Conservation (phyloP, 1,140 invertebrate genomes). For the Aporrectodea caliginosa region DNA sequence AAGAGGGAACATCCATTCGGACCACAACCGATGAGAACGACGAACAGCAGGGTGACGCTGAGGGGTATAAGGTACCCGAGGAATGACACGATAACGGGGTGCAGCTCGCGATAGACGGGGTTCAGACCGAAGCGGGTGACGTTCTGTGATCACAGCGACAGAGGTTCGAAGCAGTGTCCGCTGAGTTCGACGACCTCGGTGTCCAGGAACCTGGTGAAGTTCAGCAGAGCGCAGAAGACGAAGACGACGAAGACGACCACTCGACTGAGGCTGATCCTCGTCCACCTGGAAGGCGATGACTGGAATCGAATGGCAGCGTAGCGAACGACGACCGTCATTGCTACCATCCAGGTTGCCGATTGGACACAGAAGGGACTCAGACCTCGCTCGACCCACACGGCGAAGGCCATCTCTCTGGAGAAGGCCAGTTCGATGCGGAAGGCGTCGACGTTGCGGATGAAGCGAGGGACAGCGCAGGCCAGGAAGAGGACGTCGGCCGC, state of each 20-base stretch:
- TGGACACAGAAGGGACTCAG: not conserved
- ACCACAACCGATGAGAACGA: not conserved
- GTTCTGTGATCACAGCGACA: not conserved
- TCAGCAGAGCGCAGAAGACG: not conserved
- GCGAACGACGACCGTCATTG: not conserved
- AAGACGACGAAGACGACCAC: not conserved
- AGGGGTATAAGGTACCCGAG: not conserved
- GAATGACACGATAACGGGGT: not conserved
- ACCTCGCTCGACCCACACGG: not conserved
- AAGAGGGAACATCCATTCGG: not conserved
- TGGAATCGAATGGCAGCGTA: not conserved
- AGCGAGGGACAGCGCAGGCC: not conserved
- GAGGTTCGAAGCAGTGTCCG: not conserved
- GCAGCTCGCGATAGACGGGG: not conserved
- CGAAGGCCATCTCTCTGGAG: not conserved
- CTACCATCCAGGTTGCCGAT: not conserved
- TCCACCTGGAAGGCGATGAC: too few species aligned
- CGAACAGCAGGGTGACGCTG: not conserved
- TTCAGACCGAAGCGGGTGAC: not conserved
- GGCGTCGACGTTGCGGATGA: not conserved
- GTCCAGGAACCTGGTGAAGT: not conserved
- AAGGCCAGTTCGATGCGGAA: not conserved
- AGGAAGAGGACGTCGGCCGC: not conserved
- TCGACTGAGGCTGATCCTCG: not conserved
- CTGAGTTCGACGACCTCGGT: not conserved